These are phyloP conservation scores for Pantherophis alleghaniensis DNA, from an alignment of 2,797 vertebrate species.

Conservation along the genomic window DNA sequence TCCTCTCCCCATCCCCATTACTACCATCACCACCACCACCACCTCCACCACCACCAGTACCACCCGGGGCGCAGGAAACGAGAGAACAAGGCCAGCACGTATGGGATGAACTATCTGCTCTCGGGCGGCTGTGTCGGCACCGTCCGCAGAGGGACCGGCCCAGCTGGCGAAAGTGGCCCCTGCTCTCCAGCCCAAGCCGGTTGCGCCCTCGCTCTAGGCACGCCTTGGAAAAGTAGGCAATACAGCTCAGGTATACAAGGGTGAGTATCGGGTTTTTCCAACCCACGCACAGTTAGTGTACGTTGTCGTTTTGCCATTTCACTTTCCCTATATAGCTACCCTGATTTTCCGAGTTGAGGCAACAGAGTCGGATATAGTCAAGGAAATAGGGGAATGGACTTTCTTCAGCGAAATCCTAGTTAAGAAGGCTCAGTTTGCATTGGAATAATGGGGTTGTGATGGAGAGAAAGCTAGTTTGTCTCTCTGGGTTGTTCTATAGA, in stretches of 20 bases:
- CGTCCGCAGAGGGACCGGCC: slow-evolving; percentile 57
- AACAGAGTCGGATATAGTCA: background rate
- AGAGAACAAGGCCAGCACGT: slow-evolving; percentile 97
- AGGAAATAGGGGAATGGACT: background rate
- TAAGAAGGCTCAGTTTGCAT: background rate
- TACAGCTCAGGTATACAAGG: slow-evolving; percentile 91
- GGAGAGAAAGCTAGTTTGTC: no score
- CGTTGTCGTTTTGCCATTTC: background rate
- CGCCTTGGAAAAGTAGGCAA: slow-evolving; percentile 91
- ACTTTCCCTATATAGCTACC: no score
- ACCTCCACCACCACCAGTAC: slow-evolving; percentile 73
- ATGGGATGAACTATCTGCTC: slow-evolving; percentile 93
- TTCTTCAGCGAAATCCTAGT: background rate
- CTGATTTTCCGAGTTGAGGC: background rate
- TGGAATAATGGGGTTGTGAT: background rate
- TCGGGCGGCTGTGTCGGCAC: slow-evolving; percentile 77
- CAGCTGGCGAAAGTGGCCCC: slow-evolving; percentile 58
- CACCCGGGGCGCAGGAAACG: slow-evolving; percentile 93
- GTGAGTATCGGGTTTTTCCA: slow-evolving; percentile 74
- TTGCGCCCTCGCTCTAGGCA: slow-evolving; percentile 74
- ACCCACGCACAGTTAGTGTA: background rate
- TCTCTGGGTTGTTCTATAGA: no score
- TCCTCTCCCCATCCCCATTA: slow-evolving; percentile 34
- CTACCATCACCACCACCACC: slow-evolving; percentile 59
- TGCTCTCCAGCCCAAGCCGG: slow-evolving; percentile 39